Evolutionary conservation across 2,888 invertebrate species (phyloP).

Genomic region (Agriotes lineatus): DNA sequence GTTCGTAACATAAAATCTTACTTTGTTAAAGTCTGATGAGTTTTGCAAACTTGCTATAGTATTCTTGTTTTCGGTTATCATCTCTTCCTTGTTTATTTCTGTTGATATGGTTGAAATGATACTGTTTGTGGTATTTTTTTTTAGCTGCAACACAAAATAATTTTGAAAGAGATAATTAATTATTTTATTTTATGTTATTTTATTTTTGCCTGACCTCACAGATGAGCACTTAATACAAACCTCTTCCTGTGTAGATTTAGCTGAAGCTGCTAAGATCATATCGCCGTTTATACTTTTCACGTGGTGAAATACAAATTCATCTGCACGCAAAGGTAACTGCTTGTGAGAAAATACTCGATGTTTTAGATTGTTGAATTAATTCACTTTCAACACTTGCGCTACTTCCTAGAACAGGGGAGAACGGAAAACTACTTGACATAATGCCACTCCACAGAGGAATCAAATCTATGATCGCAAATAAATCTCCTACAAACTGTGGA

Average conservation of each 20-base stretch:
- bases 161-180: too few relatives aligned
- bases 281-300: background rate
- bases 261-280: too few relatives aligned
- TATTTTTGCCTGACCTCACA: background rate
- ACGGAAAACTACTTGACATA: background rate
- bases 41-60: background rate
- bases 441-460: conserved; percentile 5
- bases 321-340: background rate
- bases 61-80: background rate
- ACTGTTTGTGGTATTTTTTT: background rate
- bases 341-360: background rate
- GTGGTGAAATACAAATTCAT: background rate
- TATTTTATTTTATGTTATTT: too few relatives aligned
- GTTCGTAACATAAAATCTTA: background rate
- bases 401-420: background rate
- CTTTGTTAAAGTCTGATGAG: background rate
- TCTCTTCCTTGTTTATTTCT: background rate
- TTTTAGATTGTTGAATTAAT: conserved; percentile 8
- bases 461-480: background rate
- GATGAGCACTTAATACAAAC: background rate
- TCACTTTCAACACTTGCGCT: conserved; percentile 7
- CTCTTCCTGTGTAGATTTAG: background rate
- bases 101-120: background rate
- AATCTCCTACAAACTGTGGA: background rate
- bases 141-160: background rate